Evolutionary conservation across 2,888 invertebrate species (phyloP), one percentile per base, ranked within the genome.

Genomic region (Acrobasis consociella): DNA sequence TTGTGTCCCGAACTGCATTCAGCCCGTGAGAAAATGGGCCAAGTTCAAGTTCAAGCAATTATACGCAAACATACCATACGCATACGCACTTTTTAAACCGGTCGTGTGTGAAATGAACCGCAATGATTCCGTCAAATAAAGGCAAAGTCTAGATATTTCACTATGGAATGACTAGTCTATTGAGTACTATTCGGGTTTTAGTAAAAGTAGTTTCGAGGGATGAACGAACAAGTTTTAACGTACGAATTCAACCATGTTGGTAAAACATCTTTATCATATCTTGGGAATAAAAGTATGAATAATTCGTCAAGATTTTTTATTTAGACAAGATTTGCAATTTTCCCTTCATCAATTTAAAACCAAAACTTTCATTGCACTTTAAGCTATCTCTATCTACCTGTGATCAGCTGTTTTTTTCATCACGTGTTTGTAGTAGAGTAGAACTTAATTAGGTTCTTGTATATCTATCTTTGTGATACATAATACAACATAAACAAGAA

Each of bases 21-120:
- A 71, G 67, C 78, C 69, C 89, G 91, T 91, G 91, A 84, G 91
- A 91, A 91, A 81, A 73, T 89, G 73, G 87, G 88, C 82, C 89
- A 91, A 91, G 91, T 89, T 91, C 91, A 91, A 73, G 83, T 83
- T 70, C 72, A 66, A 51, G 17, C 62, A 69, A 65, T 73, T 56
- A 62, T 61, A 49, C 15, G 58, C 49, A 58, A 65, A 67, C 62
- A 66, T 74, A 58, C 64, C 62, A 63, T 58, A 60, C 61, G 52
- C 63, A 65, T 73, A n/a, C n/a, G n/a, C n/a, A n/a, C 78, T 77
- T 72, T 75, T 72, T 78, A 64, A 81, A 85, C 84, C 77, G 75
- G 84, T 83, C 73, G 59, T 58, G 42, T 64, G 66, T 75, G 71
- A 79, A 81, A 75, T 80, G 74, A 75, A 76, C 77, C 77, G 71